Conservation (phyloP, 2,888 invertebrate species). For the Agrilus cyanescens region DNA sequence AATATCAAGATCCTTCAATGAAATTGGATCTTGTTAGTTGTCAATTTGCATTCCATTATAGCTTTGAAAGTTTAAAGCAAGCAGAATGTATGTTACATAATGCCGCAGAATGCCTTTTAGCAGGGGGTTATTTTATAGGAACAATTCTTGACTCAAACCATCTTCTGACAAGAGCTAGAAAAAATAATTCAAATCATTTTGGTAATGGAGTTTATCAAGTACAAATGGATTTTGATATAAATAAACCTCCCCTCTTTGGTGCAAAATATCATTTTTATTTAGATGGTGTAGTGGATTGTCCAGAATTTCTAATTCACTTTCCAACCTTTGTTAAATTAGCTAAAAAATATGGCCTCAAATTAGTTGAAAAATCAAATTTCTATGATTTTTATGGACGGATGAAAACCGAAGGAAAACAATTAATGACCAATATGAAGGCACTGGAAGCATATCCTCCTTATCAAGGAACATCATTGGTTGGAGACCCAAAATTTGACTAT, state of each 20-base stretch:
- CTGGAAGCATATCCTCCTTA: conserved; percentile 70
- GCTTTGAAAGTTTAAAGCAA: conserved; percentile 79
- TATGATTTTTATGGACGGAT: conserved; percentile 64
- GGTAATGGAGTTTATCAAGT: conserved; percentile 73
- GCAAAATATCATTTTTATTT: conserved; percentile 92
- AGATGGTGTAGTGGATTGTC: conserved; percentile 95
- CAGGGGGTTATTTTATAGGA: conserved; percentile 93
- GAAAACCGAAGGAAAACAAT: conserved; percentile 41
- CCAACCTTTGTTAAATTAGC: conserved; percentile 68
- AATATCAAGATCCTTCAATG: conserved; percentile 65
- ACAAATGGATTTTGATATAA: conserved; percentile 54
- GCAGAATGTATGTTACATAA: conserved; percentile 89
- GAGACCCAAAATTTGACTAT: conserved; percentile 55
- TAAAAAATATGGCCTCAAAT: conserved; percentile 56
- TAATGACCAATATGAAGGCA: conserved; percentile 68
- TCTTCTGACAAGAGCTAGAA: conserved; percentile 64
- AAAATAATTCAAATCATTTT: conserved; percentile 47
- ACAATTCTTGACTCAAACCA: conserved; percentile 92
- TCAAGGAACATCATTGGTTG: conserved; percentile 42
- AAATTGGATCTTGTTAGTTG: conserved; percentile 86
- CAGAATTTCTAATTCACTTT: conserved; percentile 95
- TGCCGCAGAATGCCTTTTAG: conserved; percentile 75
- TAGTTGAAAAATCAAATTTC: conserved; percentile 61
- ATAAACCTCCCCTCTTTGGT: conserved; percentile 77
- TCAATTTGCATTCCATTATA: conserved; percentile 97